phyloP scores from a whole-genome alignment of 1,140 invertebrate genomes.

The Drosophila guanche region DNA sequence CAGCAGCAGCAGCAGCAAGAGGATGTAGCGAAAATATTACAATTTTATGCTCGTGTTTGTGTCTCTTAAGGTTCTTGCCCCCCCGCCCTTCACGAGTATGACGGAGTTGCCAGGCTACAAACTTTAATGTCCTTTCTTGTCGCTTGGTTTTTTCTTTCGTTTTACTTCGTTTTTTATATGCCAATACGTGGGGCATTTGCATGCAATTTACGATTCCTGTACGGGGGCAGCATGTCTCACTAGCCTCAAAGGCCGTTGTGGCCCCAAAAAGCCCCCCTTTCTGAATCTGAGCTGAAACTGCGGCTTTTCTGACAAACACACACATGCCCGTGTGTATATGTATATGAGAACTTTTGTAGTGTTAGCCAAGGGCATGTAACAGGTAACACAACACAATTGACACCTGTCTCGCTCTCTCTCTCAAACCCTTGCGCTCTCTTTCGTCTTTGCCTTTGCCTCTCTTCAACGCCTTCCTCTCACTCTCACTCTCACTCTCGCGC shows the following conservation, averaged over 20 bases:
- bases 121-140: constrained; percentile 63
- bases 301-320: constrained; percentile 9
- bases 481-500: constrained; percentile 1
- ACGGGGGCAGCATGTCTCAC: too few species aligned
- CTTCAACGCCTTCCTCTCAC: neutral
- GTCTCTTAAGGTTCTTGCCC: constrained; percentile 1
- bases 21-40: constrained; percentile 36
- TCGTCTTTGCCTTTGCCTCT: too few species aligned
- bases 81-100: constrained; percentile 10
- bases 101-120: constrained; percentile 38
- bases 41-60: constrained; percentile 30
- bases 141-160: constrained; percentile 43
- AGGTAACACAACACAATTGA: constrained; percentile 63
- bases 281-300: constrained; percentile 15
- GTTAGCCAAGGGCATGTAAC: constrained; percentile 62
- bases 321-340: constrained; percentile 1
- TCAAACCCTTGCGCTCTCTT: constrained; percentile 13
- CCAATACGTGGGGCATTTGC: constrained; percentile 54
- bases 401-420: constrained; percentile 39
- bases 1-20: constrained; percentile 24
- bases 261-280: too few species aligned
- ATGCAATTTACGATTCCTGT: constrained; percentile 61
- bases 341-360: neutral
- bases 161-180: constrained; percentile 23
- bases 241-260: constrained; percentile 27